Percentiles rank a stretch among this genome's conserved stretches.
phyloP scores from a whole-genome alignment of 2,113 vertebrate genomes.

The Rhagologus leucostigma region DNA sequence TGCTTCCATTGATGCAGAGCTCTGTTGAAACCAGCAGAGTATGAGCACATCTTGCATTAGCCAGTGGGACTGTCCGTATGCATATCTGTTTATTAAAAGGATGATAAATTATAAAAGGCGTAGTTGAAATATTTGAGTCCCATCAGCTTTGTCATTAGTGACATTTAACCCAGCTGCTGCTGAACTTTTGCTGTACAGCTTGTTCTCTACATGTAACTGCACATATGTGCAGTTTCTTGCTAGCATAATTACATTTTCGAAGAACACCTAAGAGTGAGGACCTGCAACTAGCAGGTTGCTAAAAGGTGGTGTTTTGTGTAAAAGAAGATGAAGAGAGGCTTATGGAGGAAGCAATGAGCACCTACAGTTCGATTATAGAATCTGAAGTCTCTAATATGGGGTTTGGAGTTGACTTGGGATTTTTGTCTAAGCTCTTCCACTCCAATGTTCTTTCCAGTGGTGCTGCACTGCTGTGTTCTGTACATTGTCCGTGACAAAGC shows the following conservation, averaged over 20 bases:
- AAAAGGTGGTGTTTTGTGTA: background rate
- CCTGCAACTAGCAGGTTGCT: background rate
- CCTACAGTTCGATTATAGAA: background rate
- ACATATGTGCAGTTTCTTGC: background rate
- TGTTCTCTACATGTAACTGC: background rate
- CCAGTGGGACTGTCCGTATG: background rate
- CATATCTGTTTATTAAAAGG: background rate
- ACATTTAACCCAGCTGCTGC: background rate
- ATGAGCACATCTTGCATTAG: background rate
- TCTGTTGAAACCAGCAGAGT: background rate
- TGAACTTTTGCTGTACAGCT: background rate
- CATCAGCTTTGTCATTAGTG: background rate
- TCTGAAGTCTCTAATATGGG: background rate
- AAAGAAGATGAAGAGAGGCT: background rate
- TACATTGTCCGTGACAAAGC: accelerated
- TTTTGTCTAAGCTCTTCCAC: background rate
- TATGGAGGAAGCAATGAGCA: background rate
- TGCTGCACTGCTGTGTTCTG: background rate
- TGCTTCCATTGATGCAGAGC: background rate
- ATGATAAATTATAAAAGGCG: background rate
- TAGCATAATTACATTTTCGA: background rate
- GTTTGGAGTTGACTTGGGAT: background rate
- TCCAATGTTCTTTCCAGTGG: background rate
- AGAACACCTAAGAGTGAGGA: background rate
- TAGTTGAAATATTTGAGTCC: background rate